Base-by-base conservation (phyloP, 2,113 vertebrate genomes). In the Syrmaticus mikado region DNA sequence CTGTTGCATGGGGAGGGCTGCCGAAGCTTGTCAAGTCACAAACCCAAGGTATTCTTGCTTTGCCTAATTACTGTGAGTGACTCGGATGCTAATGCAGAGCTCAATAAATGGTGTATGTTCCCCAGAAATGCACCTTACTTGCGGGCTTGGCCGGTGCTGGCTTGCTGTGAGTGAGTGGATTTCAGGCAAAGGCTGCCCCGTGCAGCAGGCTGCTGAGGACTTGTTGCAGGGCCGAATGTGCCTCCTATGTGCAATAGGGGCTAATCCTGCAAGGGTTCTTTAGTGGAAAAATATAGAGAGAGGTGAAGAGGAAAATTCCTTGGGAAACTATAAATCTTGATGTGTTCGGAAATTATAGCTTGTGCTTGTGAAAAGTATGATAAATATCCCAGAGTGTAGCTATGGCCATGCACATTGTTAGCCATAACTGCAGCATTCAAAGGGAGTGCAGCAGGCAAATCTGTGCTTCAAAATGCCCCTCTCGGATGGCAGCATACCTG, bases 131-230 rank as follows among this genome's bases (percentile, higher is more conserved):
- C n/a, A n/a, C 62, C 19, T 68, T 8, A 13, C 30, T 61, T 1
- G 4, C 7, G 10, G 60, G 2, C 10, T 9, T 5, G 55, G 64
- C 30, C 40, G 3, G 40, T 3, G 30, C 45, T 81, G 60, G 22
- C 40, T 73, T 0, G 0, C 30, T 79, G 53, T 48, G 62, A 91
- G 53, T 0, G 11, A 27, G 20, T 19, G 57, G 43, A 36, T 3
- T 82, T 76, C 0, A 0, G 46, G 20, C 12, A 34, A 71, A 75
- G 34, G 21, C 22, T 14, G 6, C 16, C 0, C 0, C 0, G 0
- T 4, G 20, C 20, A 13, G 82, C 48, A 4, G 45, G 4, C 20
- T 66, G 81, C 34, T 45, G 46, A 2, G 17, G 58, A 2, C 34
- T 25, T n/a, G 3, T 10, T 87, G 78, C 32, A 72, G 28, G 36